Conservation (phyloP, 1,140 invertebrate species). For the Drepana arcuata region DNA sequence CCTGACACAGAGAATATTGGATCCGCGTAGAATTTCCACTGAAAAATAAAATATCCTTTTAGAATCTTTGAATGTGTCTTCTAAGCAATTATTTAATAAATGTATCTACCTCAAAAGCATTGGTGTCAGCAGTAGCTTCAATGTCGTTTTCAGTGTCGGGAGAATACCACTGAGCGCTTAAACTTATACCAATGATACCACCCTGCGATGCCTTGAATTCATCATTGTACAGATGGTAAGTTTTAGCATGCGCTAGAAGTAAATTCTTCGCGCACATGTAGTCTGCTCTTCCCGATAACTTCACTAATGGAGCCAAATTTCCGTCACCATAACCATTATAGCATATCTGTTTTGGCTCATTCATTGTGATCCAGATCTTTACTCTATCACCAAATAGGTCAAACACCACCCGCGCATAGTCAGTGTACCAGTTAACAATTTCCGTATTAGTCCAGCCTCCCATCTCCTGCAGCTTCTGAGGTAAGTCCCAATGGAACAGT, state of each 20-base stretch:
- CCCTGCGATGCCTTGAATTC: slow-evolving; percentile 29
- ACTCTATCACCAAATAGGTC: slow-evolving; percentile 76
- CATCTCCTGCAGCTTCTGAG: slow-evolving; percentile 73
- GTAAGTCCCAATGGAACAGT: slow-evolving; percentile 79
- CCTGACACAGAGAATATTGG: slow-evolving; percentile 73
- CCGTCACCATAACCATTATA: slow-evolving; percentile 74
- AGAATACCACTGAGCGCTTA: slow-evolving; percentile 63
- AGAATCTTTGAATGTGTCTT: too few species aligned
- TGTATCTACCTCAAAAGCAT: slow-evolving; percentile 52
- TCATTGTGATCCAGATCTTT: slow-evolving; percentile 79
- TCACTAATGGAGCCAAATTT: slow-evolving; percentile 65
- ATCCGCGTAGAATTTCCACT: slow-evolving; percentile 51
- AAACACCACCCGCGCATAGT: slow-evolving; percentile 75
- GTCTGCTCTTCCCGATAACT: slow-evolving; percentile 66
- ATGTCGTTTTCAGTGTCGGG: slow-evolving; percentile 57
- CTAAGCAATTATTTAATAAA: background rate
- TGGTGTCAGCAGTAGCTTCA: slow-evolving; percentile 60
- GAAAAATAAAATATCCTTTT: too few species aligned
- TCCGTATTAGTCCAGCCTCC: slow-evolving; percentile 78
- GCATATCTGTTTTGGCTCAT: slow-evolving; percentile 77
- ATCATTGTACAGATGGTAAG: slow-evolving; percentile 74
- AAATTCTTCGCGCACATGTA: slow-evolving; percentile 61
- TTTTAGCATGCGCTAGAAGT: slow-evolving; percentile 43
- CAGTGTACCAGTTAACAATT: slow-evolving; percentile 74
- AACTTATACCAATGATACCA: slow-evolving; percentile 69